Conservation (phyloP, 92 coral and sea anemone species). For the Nematostella vectensis region DNA sequence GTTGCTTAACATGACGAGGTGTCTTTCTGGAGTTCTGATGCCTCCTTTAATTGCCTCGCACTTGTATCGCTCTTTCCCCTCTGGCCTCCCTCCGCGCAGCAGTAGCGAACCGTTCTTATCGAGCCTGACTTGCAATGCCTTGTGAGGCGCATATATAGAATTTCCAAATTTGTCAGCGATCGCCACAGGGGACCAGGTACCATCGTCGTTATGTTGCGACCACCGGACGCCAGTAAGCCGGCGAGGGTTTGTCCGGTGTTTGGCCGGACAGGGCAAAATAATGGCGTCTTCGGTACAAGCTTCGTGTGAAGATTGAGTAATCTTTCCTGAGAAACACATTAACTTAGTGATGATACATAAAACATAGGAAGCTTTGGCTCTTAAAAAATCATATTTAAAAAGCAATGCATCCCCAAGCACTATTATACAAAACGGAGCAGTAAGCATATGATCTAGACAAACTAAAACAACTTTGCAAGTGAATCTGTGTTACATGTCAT, state of each 20-base stretch:
- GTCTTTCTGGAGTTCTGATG: constrained; percentile 7
- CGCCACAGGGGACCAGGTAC: neutral
- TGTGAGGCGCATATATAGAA: neutral
- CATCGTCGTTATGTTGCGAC: constrained; percentile 5
- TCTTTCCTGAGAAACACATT: constrained; percentile 5
- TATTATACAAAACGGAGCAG: too few species aligned
- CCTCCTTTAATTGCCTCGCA: constrained; percentile 13
- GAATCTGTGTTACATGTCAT: too few species aligned
- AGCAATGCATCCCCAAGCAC: too few species aligned
- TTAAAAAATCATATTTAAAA: too few species aligned
- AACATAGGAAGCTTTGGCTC: too few species aligned
- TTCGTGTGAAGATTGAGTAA: constrained; percentile 10
- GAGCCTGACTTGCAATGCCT: constrained; percentile 1
- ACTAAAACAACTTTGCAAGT: too few species aligned
- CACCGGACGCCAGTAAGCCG: constrained; percentile 3
- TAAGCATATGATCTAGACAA: too few species aligned
- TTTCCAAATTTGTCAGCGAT: neutral
- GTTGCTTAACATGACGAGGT: too few species aligned
- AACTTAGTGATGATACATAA: too few species aligned
- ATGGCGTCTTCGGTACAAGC: constrained; percentile 20
- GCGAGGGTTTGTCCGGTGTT: constrained; percentile 16
- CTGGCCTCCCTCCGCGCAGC: constrained; percentile 13
- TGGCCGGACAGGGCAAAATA: constrained; percentile 14
- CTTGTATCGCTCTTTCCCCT: constrained; percentile 3
- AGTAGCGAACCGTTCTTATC: constrained; percentile 15